phyloP scores from a whole-genome alignment of 2,797 vertebrate genomes.

The Sebastes kiyomatsui region DNA sequence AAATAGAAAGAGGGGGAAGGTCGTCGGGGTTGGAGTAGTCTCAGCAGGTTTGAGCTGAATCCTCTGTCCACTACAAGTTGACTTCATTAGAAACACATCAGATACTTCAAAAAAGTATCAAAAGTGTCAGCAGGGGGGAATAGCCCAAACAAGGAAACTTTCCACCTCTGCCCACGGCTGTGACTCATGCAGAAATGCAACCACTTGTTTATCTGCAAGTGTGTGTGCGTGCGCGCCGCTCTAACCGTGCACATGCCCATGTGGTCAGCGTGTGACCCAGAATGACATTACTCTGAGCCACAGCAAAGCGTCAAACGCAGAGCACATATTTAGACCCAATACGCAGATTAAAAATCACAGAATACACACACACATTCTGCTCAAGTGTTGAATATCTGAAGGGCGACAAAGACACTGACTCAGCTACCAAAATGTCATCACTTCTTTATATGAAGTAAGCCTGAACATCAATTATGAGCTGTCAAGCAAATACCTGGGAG shows the following conservation, averaged over 20 bases:
- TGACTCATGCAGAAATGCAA: slow-evolving; percentile 76
- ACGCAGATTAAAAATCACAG: slow-evolving; percentile 28
- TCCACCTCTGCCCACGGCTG: slow-evolving; percentile 72
- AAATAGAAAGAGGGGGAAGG: not conserved
- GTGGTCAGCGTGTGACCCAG: slow-evolving; percentile 58
- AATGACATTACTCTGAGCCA: slow-evolving; percentile 33
- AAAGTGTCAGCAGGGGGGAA: slow-evolving; percentile 63
- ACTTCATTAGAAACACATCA: slow-evolving; percentile 26
- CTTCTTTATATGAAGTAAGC: slow-evolving; percentile 35
- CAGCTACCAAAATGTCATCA: slow-evolving; percentile 66
- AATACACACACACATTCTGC: slow-evolving; percentile 43
- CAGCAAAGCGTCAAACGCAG: slow-evolving; percentile 22
- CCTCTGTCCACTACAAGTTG: not conserved
- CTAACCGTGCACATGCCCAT: slow-evolving; percentile 23
- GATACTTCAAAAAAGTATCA: slow-evolving; percentile 53
- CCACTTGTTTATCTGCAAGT: slow-evolving; percentile 70
- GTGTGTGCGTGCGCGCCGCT: not conserved
- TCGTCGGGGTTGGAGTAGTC: not conserved
- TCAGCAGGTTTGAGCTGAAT: not conserved
- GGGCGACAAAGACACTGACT: slow-evolving; percentile 62
- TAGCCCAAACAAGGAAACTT: slow-evolving; percentile 78
- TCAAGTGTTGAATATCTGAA: slow-evolving; percentile 48
- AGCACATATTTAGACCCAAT: slow-evolving; percentile 23
- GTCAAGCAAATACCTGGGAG: slow-evolving; percentile 47
- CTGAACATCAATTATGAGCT: slow-evolving; percentile 28